Percentiles rank a stretch among this genome's conserved stretches.
Evolutionary conservation across 2,797 vertebrate species (phyloP).

Genomic region (Liparis tanakae): DNA sequence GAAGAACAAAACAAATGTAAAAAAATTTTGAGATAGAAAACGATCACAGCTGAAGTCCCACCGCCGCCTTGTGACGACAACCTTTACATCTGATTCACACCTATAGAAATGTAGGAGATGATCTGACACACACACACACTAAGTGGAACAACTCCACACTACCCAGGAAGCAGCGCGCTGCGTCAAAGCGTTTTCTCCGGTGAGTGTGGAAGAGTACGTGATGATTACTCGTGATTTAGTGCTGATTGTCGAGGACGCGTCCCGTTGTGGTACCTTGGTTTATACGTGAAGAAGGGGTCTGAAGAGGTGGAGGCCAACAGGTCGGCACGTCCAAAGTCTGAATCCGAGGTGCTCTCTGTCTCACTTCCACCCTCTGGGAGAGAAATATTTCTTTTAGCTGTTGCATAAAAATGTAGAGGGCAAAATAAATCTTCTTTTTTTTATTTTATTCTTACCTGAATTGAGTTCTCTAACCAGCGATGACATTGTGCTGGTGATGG

Average conservation of each 20-base stretch:
- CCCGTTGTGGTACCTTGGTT: slow-evolving; percentile 80
- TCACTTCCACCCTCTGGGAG: slow-evolving; percentile 90
- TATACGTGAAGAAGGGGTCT: slow-evolving; percentile 89
- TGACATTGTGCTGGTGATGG: slow-evolving; percentile 99
- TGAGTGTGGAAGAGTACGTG: not conserved
- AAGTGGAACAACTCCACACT: not conserved
- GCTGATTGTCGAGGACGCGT: not conserved
- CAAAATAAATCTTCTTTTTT: not conserved
- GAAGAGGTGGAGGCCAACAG: slow-evolving; percentile 87
- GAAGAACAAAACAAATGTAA: not conserved
- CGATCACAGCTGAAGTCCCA: not conserved
- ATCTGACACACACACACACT: not conserved
- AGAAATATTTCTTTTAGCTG: not conserved
- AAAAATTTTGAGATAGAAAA: too few relatives aligned
- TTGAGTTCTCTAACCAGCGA: slow-evolving; percentile 97
- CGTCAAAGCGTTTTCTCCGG: slow-evolving; percentile 1
- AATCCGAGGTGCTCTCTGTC: slow-evolving; percentile 91
- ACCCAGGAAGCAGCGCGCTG: not conserved
- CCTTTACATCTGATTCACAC: slow-evolving; percentile 4
- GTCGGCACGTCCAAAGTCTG: slow-evolving; percentile 89
- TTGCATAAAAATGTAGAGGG: not conserved
- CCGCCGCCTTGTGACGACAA: not conserved
- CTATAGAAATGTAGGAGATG: not conserved
- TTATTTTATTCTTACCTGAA: slow-evolving; percentile 83
- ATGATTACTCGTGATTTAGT: not conserved